These are phyloP conservation scores for Pyrocoelia pectoralis DNA, from an alignment of 2,888 invertebrate genomes.

Conservation along the genomic window DNA sequence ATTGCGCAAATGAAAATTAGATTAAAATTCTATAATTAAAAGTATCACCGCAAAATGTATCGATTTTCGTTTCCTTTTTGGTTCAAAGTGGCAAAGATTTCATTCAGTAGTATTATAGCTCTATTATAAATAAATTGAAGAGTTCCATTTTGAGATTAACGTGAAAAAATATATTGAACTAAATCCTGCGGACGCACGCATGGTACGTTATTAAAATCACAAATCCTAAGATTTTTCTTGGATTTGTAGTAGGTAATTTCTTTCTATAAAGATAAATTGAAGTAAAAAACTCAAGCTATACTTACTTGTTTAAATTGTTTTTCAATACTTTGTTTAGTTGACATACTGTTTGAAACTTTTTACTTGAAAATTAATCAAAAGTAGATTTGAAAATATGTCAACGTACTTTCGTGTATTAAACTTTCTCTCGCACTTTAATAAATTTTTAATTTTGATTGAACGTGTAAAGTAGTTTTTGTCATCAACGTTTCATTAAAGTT, in stretches of 20 bases:
- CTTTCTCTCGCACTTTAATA: not conserved
- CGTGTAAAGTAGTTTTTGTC: not conserved
- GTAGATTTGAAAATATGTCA: not conserved
- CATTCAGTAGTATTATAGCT: too few species aligned
- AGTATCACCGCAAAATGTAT: too few species aligned
- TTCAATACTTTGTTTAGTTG: not conserved
- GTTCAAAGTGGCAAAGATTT: too few species aligned
- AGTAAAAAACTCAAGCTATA: not conserved
- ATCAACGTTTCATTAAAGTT: conserved; percentile 1
- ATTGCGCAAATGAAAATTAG: too few species aligned
- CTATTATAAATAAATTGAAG: too few species aligned
- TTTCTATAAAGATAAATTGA: not conserved
- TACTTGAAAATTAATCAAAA: not conserved
- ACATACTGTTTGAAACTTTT: not conserved
- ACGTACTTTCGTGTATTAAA: not conserved
- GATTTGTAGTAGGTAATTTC: not conserved
- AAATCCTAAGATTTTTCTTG: not conserved
- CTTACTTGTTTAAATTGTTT: not conserved
- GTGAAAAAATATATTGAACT: not conserved
- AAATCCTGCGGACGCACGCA: not conserved
- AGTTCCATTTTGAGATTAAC: too few species aligned
- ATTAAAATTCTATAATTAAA: too few species aligned
- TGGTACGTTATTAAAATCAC: conserved; percentile 3
- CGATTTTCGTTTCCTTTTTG: too few species aligned
- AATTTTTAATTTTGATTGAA: conserved; percentile 1